phyloP scores from a whole-genome alignment of 2,888 invertebrate species.

The Acleris laterana region DNA sequence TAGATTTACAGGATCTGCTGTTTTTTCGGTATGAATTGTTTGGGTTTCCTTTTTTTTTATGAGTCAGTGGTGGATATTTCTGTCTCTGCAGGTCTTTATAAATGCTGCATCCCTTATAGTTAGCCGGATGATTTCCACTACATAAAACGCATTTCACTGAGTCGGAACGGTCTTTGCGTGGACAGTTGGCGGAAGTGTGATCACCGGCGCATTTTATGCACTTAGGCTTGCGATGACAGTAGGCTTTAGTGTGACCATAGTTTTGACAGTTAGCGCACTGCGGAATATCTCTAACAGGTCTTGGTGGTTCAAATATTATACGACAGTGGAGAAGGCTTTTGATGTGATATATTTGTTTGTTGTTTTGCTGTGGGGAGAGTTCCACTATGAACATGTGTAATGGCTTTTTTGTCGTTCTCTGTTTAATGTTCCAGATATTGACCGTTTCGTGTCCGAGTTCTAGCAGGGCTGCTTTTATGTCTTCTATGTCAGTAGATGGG shows the following conservation, averaged over 20 bases:
- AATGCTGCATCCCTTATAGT: constrained; percentile 26
- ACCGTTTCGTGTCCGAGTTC: constrained; percentile 14
- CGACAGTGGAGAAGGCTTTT: constrained; percentile 31
- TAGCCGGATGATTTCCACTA: constrained; percentile 28
- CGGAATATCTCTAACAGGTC: constrained; percentile 17
- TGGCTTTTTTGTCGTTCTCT: constrained; percentile 29
- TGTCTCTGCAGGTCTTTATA: constrained; percentile 16
- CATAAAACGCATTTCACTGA: constrained; percentile 25
- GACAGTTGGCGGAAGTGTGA: constrained; percentile 15
- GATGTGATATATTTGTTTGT: constrained; percentile 19
- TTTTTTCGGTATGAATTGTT: too few species aligned
- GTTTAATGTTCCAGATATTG: constrained; percentile 34
- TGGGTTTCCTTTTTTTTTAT: too few species aligned
- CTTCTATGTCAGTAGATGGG: too few species aligned
- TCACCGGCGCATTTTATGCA: constrained; percentile 24
- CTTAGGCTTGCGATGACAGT: constrained; percentile 14
- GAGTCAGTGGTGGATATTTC: too few species aligned
- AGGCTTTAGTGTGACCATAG: constrained; percentile 20
- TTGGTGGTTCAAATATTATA: constrained; percentile 12
- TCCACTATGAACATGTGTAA: constrained; percentile 19
- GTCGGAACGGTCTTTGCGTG: constrained; percentile 18
- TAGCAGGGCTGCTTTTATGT: too few species aligned
- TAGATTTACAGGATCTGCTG: too few species aligned
- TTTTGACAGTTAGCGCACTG: constrained; percentile 14
- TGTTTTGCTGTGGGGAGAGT: constrained; percentile 1